Evolutionary conservation across 1,140 invertebrate species (phyloP), one percentile per base, ranked within the genome.

Genomic region (Neodiprion pinetum): DNA sequence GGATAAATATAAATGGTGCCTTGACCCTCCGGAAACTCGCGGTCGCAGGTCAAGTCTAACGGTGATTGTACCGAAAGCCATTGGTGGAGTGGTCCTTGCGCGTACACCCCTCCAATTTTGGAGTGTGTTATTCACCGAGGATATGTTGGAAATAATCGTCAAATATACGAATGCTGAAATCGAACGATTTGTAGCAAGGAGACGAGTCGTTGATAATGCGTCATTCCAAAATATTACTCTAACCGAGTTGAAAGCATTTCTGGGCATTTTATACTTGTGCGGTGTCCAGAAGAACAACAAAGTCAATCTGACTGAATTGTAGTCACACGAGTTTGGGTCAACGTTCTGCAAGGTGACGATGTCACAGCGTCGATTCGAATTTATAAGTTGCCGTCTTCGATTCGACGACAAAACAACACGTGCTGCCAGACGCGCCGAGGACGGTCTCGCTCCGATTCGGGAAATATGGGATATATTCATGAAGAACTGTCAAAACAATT

Each of bases 151-250:
- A 61, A 80, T 84, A 72, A 88, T 90, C 79, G 86, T 90, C 9
- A 72, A 79, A 66, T 85, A 86, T 71, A 89, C 88, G 23, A 90
- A 89, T 84, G 81, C 86, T 61, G 82, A 86, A 78, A 86, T 89
- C 70, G 11, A 9, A n/a, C 1, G 12, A 14, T 40, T 47, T 67
- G 47, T 21, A 21, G 28, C 50, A 21, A 14, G 14, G 50, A 53
- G 9, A 14, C 9, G 9, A 53, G 50, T 17, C 17, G 17, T 11
- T 17, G 17, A 17, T 17, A 17, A 53, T 53, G 14, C 50, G 50
- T 53, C 14, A 9, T 40, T 67, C n/a, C 12, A 9, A 50, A 47
- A 67, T 17, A 68, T 47, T 10, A 61, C 66, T 61, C 17, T 75
- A 12, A 50, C 70, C 12, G 71, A 72, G 65, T 72, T 72, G 47